These are phyloP conservation scores for Arge pagana DNA, from an alignment of 2,888 invertebrate species.

Conservation along the genomic window DNA sequence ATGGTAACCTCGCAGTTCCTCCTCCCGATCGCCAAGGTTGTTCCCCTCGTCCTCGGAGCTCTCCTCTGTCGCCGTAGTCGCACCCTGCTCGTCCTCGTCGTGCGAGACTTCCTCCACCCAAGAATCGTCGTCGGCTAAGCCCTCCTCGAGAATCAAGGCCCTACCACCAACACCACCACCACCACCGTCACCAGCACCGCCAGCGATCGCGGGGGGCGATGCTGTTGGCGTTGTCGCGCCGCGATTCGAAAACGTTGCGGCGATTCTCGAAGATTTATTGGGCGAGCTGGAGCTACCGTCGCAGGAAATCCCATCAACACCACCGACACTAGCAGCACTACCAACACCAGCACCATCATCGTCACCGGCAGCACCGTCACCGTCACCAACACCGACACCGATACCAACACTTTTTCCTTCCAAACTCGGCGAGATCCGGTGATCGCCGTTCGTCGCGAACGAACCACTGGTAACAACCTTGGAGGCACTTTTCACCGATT, in stretches of 20 bases:
- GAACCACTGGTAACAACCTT: background rate
- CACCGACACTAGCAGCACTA: conserved; percentile 21
- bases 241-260: conserved; percentile 28
- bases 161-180: conserved; percentile 73
- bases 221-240: conserved; percentile 24
- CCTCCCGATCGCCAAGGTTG: conserved; percentile 68
- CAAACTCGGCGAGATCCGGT: conserved; percentile 29
- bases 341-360: too few relatives aligned
- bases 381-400: conserved; percentile 24
- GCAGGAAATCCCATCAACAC: conserved; percentile 27
- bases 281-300: conserved; percentile 27
- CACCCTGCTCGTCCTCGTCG: conserved; percentile 70
- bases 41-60: conserved; percentile 70
- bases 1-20: conserved; percentile 82
- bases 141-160: conserved; percentile 80
- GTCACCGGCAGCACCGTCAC: conserved; percentile 28
- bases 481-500: conserved; percentile 42
- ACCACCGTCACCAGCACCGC: conserved; percentile 66
- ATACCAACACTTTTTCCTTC: conserved; percentile 22
- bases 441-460: background rate
- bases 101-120: conserved; percentile 89
- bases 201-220: conserved; percentile 33
- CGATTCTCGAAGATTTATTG: conserved; percentile 10
- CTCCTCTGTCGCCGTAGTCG: conserved; percentile 69
- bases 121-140: conserved; percentile 86